Base-by-base conservation (phyloP, 2,888 invertebrate species). In the Eilema caniola region DNA sequence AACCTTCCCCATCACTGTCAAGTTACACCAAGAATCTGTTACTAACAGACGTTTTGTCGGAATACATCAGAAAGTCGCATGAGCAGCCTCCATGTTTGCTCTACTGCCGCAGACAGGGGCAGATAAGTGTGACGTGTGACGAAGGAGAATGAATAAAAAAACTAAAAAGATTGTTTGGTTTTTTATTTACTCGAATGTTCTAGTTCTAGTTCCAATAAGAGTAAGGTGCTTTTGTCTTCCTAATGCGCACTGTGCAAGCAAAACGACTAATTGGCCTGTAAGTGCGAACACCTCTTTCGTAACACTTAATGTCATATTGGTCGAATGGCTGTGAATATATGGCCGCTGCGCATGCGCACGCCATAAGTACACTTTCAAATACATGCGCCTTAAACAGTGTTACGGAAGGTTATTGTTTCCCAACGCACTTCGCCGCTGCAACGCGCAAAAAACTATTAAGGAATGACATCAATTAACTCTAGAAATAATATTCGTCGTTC, bases 341-440 rank as follows among this genome's bases (percentile, higher is more conserved):
- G 16, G 33, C 11, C 37, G 0, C 14, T 62, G 23, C n/a, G 16
- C 33, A 23, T n/a, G 62, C 33, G 31, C 31, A 37, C 11, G 23
- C 23, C 33, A 57, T 25, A n/a, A n/a, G n/a, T n/a, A 16, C 31
- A 31, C 56, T 65, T 56, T 56, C 57, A 23, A 65, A 56, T 65
- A 57, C 23, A 20, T 4, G 33, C 31, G 24, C 16, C 23, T 33
- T 65, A 56, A 24, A 56, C 31, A 65, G 25, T 31, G 8, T 31
- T 37, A 33, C 47, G 41, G 61, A 53, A 67, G 67, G 61, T 67
- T 61, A 67, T 20, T 31, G 67, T 60, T 37, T n/a, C 60, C 25
- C n/a, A 66, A 60, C 25, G 66, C 41, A 25, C 33, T 14, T 10
- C 24, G 63, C 24, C n/a, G n/a, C n/a, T n/a, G 24, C 63, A 47